These are phyloP conservation scores for Magallana nippona DNA, from an alignment of 2,888 invertebrate species.

Conservation along the genomic window DNA sequence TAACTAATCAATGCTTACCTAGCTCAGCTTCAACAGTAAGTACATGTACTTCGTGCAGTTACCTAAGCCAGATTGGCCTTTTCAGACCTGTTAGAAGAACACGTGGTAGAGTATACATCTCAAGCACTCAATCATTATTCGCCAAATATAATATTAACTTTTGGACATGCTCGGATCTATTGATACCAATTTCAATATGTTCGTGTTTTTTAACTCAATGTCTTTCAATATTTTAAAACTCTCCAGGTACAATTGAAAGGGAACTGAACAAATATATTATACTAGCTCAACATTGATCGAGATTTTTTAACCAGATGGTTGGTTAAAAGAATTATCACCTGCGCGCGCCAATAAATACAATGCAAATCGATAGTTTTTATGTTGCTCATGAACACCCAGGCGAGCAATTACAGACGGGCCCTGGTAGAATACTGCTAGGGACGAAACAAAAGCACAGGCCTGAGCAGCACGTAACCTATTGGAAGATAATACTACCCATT, in stretches of 20 bases:
- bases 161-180: no score
- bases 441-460: conserved; percentile 1
- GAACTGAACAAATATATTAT: neutral
- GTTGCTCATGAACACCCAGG: conserved; percentile 18
- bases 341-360: conserved; percentile 29
- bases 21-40: neutral
- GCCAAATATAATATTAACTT: no score
- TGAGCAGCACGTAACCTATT: conserved; percentile 1
- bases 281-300: neutral
- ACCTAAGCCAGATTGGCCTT: no score
- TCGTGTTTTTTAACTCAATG: no score
- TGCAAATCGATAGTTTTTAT: conserved; percentile 22
- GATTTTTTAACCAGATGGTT: conserved; percentile 29
- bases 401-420: conserved; percentile 16
- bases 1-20: conserved; percentile 22
- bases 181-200: no score
- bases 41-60: no score
- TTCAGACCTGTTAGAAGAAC: no score
- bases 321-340: conserved; percentile 22
- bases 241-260: neutral
- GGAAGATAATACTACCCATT: conserved; percentile 8
- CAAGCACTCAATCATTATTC: no score
- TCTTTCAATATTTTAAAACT: neutral
- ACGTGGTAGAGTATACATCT: no score
- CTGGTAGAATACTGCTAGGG: neutral